Evolutionary conservation across 1,140 invertebrate species (phyloP).

Genomic region (Cotesia vestalis): DNA sequence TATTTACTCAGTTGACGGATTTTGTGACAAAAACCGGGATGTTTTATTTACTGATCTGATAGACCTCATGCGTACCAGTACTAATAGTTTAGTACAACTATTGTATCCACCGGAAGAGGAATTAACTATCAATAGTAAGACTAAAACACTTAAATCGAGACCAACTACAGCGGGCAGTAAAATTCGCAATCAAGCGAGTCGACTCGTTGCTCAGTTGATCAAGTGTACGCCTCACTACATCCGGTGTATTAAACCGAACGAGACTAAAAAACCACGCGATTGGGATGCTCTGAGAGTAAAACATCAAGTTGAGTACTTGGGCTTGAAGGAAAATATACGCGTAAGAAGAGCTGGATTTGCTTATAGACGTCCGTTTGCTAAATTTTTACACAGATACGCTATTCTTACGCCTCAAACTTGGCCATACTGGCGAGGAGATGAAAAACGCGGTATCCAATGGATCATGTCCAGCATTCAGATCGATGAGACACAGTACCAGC

Average conservation of each 20-base stretch:
- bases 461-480: slow-evolving; percentile 73
- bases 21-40: slow-evolving; percentile 82
- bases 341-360: slow-evolving; percentile 76
- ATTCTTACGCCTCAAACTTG: slow-evolving; percentile 78
- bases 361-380: slow-evolving; percentile 71
- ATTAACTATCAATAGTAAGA: slow-evolving; percentile 44
- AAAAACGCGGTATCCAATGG: slow-evolving; percentile 69
- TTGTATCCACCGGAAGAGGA: slow-evolving; percentile 73
- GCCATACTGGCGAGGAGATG: slow-evolving; percentile 72
- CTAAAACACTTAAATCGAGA: slow-evolving; percentile 68
- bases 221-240: slow-evolving; percentile 80
- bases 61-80: slow-evolving; percentile 77
- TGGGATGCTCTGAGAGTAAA: slow-evolving; percentile 75
- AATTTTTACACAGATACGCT: slow-evolving; percentile 75
- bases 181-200: slow-evolving; percentile 78
- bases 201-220: slow-evolving; percentile 76
- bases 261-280: slow-evolving; percentile 77
- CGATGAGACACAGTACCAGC: slow-evolving; percentile 75
- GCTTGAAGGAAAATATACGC: slow-evolving; percentile 74
- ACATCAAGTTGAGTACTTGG: slow-evolving; percentile 74
- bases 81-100: slow-evolving; percentile 70
- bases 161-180: slow-evolving; percentile 79
- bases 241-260: slow-evolving; percentile 82
- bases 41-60: slow-evolving; percentile 79
- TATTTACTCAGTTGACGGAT: slow-evolving; percentile 75